These are phyloP conservation scores for Eucriotettix oculatus DNA, from an alignment of 2,888 invertebrate genomes.

Conservation along the genomic window DNA sequence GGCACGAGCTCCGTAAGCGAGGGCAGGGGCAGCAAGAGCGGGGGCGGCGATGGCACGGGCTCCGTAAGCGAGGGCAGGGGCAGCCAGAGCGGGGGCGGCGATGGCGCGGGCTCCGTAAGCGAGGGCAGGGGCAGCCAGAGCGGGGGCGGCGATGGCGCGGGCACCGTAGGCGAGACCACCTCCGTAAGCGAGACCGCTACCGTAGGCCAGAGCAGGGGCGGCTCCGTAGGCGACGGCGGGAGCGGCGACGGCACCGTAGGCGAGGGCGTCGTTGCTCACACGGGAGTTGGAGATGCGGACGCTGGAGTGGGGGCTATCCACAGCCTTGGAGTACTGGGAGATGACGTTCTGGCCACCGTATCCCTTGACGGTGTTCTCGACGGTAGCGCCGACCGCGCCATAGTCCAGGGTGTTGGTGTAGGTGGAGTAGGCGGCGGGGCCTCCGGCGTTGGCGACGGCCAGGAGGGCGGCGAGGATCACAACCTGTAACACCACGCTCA, in stretches of 20 bases:
- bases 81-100: neutral
- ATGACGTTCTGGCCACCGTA: conserved; percentile 8
- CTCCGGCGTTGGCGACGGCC: conserved; percentile 11
- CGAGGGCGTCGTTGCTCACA: conserved; percentile 1
- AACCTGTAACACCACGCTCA: neutral
- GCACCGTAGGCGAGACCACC: conserved; percentile 2
- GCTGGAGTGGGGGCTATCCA: conserved; percentile 12
- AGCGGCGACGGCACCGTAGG: conserved; percentile 1
- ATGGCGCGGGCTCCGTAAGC: neutral
- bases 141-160: neutral
- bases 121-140: neutral
- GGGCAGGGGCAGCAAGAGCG: neutral
- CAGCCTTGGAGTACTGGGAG: conserved; percentile 12
- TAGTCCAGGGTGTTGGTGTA: conserved; percentile 9
- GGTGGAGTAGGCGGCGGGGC: conserved; percentile 12
- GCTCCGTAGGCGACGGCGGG: conserved; percentile 2
- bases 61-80: conserved; percentile 1
- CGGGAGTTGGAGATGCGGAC: conserved; percentile 11
- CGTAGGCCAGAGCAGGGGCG: neutral
- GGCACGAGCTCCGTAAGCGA: conserved; percentile 15
- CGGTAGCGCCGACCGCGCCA: conserved; percentile 10
- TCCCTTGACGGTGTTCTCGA: conserved; percentile 12
- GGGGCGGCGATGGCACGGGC: conserved; percentile 2
- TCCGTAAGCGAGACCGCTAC: conserved; percentile 2
- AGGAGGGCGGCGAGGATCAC: conserved; percentile 6